A percentile compares a stretch with the other conserved stretches of the same genome.
These are phyloP conservation scores for Onychomys leucogaster DNA, from an alignment of 2,797 vertebrate species.

Conservation along the genomic window DNA sequence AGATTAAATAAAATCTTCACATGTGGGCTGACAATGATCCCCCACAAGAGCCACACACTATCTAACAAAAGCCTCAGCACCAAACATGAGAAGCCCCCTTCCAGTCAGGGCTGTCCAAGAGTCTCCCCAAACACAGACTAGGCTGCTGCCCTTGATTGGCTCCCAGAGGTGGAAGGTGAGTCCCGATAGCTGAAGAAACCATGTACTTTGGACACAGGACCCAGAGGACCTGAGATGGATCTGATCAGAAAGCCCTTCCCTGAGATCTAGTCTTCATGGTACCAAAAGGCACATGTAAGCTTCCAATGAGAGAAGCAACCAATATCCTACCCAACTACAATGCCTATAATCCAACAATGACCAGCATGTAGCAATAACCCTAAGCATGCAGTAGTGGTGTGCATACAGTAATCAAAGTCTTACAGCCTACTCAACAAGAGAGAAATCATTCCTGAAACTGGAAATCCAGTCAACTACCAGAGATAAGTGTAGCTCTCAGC, in stretches of 20 bases:
- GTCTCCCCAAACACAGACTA: background rate
- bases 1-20: background rate
- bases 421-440: background rate
- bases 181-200: background rate
- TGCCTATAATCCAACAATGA: background rate
- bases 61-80: background rate
- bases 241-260: background rate
- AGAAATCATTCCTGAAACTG: background rate
- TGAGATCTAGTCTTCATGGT: background rate
- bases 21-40: background rate
- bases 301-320: background rate
- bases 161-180: background rate
- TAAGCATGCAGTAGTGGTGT: background rate
- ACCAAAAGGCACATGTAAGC: background rate
- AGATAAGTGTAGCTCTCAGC: background rate
- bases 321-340: background rate
- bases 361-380: background rate
- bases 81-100: background rate
- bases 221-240: background rate
- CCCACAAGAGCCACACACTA: background rate
- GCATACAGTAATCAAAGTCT: background rate
- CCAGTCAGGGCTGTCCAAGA: background rate
- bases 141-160: background rate
- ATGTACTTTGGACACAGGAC: background rate
- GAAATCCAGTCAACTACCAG: background rate